Base-by-base conservation (phyloP, 64 coral and sea anemone species). In the Orbicella faveolata region DNA sequence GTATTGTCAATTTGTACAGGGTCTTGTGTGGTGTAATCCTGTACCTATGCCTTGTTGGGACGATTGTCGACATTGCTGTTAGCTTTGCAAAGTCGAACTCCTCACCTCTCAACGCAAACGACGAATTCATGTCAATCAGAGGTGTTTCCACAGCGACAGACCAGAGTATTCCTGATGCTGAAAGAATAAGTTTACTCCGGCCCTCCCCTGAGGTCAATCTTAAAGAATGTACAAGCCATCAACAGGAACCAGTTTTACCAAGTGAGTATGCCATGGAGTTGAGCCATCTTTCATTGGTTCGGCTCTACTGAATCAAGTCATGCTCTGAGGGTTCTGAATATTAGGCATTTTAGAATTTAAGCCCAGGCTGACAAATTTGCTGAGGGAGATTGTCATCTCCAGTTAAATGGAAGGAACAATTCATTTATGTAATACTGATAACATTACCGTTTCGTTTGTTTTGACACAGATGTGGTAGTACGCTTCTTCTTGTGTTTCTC, bases 21-120 rank as follows among this genome's bases (percentile, higher is more conserved):
- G 20, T 53, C 21, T 73, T 94, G 13, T 90, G 81, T 75, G 82
- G 88, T 21, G 14, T 87, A 7, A 61, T 94, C 16, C 83, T 94
- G 9, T 76, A 37, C 17, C 53, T 94, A 48, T 90, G 93, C 61
- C 66, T 94, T 21, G 53, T 76, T 87, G 93, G 93, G 17, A 94
- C 88, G 2, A 67, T 80, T 54, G 65, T 85, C 63, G 93, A 94
- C 33, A 35, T 90, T 52, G 8, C 78, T 36, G 35, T 83, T 36
- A 74, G 18, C 55, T 86, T 53, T 76, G 69, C 20, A 6, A 80
- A 72, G 1, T 75, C n/a, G 34, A 0, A 64, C 34, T 63, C 63
- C 51, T 11, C 44, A 53, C 36, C 72, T 34, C 15, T 63, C 13
- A 80, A 87, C 18, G 85, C 86, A 74, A 84, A 14, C 41, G 75